These are phyloP conservation scores for Maccullochella peelii DNA, from an alignment of 2,113 vertebrate species.

Conservation along the genomic window DNA sequence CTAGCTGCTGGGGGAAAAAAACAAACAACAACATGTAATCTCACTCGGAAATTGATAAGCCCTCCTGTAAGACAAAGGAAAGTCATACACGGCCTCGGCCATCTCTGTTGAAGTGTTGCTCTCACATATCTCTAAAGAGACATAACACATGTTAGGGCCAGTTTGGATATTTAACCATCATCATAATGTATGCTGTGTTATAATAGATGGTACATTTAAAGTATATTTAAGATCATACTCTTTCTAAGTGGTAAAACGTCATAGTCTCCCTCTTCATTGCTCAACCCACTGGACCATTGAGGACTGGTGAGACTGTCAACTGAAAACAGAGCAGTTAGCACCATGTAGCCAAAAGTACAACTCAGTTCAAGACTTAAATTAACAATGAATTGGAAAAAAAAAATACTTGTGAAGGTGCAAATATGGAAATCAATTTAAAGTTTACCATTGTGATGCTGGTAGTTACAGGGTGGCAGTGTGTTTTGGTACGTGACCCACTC, in stretches of 20 bases:
- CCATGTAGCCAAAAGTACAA: not conserved
- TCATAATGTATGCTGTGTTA: not conserved
- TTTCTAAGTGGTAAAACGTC: conserved; percentile 73
- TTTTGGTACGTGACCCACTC: conserved; percentile 32
- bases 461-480: not conserved
- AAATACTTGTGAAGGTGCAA: not conserved
- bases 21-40: not conserved
- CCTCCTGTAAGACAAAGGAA: conserved; percentile 60
- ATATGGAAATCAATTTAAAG: not conserved
- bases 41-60: conserved; percentile 53
- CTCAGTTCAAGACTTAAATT: not conserved
- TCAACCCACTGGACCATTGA: not conserved
- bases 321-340: conserved; percentile 33
- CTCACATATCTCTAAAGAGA: conserved; percentile 24
- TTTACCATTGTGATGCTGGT: conserved; percentile 16
- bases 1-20: not conserved
- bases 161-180: not conserved
- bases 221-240: conserved; percentile 27
- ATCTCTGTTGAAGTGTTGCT: not conserved
- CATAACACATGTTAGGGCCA: not conserved
- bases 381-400: not conserved
- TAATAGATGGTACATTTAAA: not conserved
- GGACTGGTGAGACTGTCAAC: conserved; percentile 7
- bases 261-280: conserved; percentile 52
- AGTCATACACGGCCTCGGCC: conserved; percentile 73